These are phyloP conservation scores for Muscicapa adusta DNA, from an alignment of 2,113 vertebrate genomes.

Conservation along the genomic window DNA sequence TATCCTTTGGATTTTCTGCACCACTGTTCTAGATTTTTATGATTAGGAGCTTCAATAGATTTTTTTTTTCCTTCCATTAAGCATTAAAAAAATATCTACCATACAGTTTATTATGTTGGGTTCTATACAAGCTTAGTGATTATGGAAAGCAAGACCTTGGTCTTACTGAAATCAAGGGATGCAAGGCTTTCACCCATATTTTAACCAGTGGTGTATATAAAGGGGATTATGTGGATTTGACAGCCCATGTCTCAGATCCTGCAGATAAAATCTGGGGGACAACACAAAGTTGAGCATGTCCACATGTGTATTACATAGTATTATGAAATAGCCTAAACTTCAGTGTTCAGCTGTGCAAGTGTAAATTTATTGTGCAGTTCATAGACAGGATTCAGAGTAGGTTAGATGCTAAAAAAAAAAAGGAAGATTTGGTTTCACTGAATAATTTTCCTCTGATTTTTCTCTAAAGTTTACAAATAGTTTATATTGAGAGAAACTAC, in stretches of 20 bases:
- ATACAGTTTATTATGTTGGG: neutral
- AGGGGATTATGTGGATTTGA: neutral
- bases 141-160: neutral
- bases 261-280: neutral
- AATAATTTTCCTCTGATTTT: neutral
- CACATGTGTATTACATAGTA: accelerated
- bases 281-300: neutral
- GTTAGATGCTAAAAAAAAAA: neutral
- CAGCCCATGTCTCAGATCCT: neutral
- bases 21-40: neutral
- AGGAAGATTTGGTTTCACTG: neutral
- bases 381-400: neutral
- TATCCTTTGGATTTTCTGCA: neutral
- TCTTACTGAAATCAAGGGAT: neutral
- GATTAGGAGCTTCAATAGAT: neutral
- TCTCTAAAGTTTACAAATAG: neutral
- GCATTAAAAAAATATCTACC: neutral
- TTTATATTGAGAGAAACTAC: neutral
- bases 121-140: neutral
- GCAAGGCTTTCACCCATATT: neutral
- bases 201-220: neutral
- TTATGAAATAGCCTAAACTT: neutral
- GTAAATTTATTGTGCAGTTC: neutral
- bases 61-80: neutral
- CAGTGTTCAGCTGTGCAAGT: neutral